Evolutionary conservation across 53 echinoderm and acorn worm species (phyloP).

Genomic region (Holothuria scabra): DNA sequence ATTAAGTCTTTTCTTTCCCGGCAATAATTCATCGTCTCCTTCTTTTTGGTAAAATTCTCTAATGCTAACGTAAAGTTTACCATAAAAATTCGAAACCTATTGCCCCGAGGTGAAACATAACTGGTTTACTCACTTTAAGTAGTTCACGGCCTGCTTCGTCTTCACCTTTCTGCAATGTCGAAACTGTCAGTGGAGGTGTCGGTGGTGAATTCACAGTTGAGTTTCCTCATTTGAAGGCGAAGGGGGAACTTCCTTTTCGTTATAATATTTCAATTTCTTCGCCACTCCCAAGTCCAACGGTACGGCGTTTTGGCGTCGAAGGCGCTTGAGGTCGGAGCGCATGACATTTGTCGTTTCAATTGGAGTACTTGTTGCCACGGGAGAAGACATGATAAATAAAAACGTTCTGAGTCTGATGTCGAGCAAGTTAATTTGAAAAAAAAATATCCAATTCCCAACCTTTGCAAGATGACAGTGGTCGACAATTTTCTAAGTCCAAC

Average conservation of each 20-base stretch:
- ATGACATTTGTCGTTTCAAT: background rate
- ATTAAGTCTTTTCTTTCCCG: background rate
- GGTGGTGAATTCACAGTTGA: background rate
- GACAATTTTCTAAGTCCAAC: constrained; percentile 4
- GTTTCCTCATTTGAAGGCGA: background rate
- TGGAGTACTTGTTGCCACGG: background rate
- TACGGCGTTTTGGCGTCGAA: constrained; percentile 7
- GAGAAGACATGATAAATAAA: background rate
- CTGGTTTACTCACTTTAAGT: constrained; percentile 3
- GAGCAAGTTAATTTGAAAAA: background rate
- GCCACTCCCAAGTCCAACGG: background rate
- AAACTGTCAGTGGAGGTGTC: constrained; percentile 13
- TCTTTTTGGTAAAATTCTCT: constrained; percentile 23
- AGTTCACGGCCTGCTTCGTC: constrained; percentile 1
- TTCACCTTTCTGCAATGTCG: background rate
- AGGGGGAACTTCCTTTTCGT: too few species aligned
- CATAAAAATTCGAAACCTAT: background rate
- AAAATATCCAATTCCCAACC: too few species aligned
- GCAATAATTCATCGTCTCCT: background rate
- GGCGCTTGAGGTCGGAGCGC: constrained; percentile 1
- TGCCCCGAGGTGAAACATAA: constrained; percentile 5
- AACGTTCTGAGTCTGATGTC: too few species aligned
- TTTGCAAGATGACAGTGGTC: too few species aligned
- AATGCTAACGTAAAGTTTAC: background rate
- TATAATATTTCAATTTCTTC: background rate